These are phyloP conservation scores for Pogonognathellus flavescens DNA, from an alignment of 1,140 invertebrate species.

Conservation along the genomic window DNA sequence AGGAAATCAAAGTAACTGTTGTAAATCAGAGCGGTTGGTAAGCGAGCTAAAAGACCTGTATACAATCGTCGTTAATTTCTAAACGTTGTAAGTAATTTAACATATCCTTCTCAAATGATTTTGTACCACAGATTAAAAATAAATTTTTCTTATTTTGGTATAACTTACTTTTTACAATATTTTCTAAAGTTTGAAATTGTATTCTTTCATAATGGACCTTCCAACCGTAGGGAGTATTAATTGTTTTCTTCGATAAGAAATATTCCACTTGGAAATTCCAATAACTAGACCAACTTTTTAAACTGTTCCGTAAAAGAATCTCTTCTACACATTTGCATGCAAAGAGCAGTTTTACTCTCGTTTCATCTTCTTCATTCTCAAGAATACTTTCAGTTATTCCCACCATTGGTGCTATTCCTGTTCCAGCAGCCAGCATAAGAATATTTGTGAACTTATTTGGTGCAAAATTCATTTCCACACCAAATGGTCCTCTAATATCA, in stretches of 20 bases:
- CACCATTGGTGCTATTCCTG: constrained; percentile 79
- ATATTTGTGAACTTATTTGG: constrained; percentile 72
- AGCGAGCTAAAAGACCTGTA: constrained; percentile 62
- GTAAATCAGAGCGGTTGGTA: constrained; percentile 6
- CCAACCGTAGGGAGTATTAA: constrained; percentile 67
- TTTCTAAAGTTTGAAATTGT: constrained; percentile 62
- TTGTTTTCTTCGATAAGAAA: constrained; percentile 72
- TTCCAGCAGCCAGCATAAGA: constrained; percentile 78
- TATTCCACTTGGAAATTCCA: constrained; percentile 79
- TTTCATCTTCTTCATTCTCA: constrained; percentile 77
- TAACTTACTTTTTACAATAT: constrained; percentile 61
- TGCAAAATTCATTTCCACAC: constrained; percentile 72
- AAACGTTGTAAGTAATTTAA: constrained; percentile 68
- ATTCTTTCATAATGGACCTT: constrained; percentile 66
- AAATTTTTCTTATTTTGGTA: constrained; percentile 61
- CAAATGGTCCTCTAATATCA: constrained; percentile 79
- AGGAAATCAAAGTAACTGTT: constrained; percentile 14
- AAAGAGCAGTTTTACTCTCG: constrained; percentile 74
- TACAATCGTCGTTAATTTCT: constrained; percentile 63
- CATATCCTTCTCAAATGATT: constrained; percentile 71
- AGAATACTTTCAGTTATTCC: constrained; percentile 75
- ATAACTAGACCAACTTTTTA: constrained; percentile 73
- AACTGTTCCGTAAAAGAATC: constrained; percentile 74
- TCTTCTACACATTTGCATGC: constrained; percentile 73
- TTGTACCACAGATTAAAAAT: constrained; percentile 71